phyloP scores from a whole-genome alignment of 2,888 invertebrate genomes.

The Odiellus spinosus region DNA sequence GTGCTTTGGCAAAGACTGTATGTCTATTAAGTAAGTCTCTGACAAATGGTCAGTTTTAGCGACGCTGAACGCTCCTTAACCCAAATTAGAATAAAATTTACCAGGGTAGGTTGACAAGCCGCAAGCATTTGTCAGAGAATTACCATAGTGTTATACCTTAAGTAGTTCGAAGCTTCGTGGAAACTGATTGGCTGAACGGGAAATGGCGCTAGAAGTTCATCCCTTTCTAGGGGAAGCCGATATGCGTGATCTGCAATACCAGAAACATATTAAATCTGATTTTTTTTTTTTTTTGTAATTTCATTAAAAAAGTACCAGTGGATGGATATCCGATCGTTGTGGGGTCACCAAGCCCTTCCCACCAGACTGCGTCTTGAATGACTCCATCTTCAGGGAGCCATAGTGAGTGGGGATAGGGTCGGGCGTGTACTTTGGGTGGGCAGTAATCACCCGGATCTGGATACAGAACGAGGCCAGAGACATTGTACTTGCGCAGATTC shows the following conservation, averaged over 20 bases:
- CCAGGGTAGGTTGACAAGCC: no score
- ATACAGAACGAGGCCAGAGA: slow-evolving; percentile 29
- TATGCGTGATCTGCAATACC: slow-evolving; percentile 7
- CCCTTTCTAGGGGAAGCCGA: slow-evolving; percentile 6
- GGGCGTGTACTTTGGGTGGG: slow-evolving; percentile 15
- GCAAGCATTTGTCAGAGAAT: neutral
- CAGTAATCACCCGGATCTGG: slow-evolving; percentile 29
- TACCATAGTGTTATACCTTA: slow-evolving; percentile 5
- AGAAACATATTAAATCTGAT: neutral
- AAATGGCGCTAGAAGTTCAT: slow-evolving; percentile 11
- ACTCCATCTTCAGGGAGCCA: slow-evolving; percentile 30
- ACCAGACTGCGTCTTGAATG: slow-evolving; percentile 27
- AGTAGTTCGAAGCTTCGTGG: slow-evolving; percentile 16
- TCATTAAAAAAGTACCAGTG: slow-evolving; percentile 19
- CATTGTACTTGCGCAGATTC: slow-evolving; percentile 26
- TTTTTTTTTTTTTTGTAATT: neutral
- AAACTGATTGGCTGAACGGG: slow-evolving; percentile 21
- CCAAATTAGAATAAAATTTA: no score
- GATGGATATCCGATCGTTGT: slow-evolving; percentile 30
- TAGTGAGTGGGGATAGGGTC: slow-evolving; percentile 28
- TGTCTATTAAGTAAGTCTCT: no score
- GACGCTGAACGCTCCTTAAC: no score
- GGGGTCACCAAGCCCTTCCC: slow-evolving; percentile 28
- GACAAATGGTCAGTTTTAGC: no score
- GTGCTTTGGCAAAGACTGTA: no score